Evolutionary conservation across 35 echinoderm and acorn worm species (phyloP), one percentile per base, ranked within the genome.

Genomic region (Ophiothrix spiculata): DNA sequence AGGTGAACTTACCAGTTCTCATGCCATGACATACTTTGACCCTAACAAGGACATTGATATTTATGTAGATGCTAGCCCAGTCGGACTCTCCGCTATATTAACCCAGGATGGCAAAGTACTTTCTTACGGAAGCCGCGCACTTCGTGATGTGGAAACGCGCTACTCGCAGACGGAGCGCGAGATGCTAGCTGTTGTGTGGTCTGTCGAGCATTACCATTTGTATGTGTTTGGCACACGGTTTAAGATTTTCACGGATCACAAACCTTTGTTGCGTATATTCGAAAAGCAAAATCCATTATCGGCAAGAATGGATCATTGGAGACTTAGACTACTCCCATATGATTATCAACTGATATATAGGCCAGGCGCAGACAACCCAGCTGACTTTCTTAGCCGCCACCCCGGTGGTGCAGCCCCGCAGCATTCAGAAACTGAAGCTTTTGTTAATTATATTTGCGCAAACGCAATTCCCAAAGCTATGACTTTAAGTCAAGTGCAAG

Each of bases 11-110:
- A 83, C 90, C 19, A 92, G 49, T 77, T 23, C 88, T 31, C 80
- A 83, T 12, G 81, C 64, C 11, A 92, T 91, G 81, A 76, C 25
- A 86, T 89, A 82, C 86, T 93, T 77, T 74, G 85, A 92, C 40
- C 86, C 85, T 41, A 33, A 36, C 0, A 84, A 95, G 86, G 11
- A 42, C 31, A 74, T 82, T 2, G 90, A 88, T 14, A 0, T 92
- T 17, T 83, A 91, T 37, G 90, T 95, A 35, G 90, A 91, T 83
- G 93, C 81, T 63, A 92, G 93, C 36, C 86, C 76, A 36, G 85
- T 85, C 34, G 89, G 90, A 29, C 75, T 92, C 33, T 80, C 77
- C 6, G 91, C 91, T 12, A 93, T 89, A 37, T 85, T 89, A 42
- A 64, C 38, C 32, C 91, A 93, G 79, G 40, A 85, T 33, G 42